Percentiles rank a stretch among this genome's conserved stretches.
These are phyloP conservation scores for Chouioia cunea DNA, from an alignment of 2,888 invertebrate species.

Conservation along the genomic window DNA sequence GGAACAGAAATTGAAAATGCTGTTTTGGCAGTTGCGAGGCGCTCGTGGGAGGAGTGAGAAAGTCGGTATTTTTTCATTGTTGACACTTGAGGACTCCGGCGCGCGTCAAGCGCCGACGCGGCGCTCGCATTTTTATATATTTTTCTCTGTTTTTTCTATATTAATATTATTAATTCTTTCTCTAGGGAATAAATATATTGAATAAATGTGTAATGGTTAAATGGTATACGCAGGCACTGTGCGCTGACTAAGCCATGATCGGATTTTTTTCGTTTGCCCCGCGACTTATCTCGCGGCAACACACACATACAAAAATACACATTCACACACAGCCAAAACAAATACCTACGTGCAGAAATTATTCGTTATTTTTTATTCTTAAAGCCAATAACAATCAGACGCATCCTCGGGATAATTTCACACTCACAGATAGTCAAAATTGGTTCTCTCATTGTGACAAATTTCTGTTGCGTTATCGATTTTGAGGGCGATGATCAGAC, in stretches of 20 bases:
- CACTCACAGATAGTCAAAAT: not conserved
- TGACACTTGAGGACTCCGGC: slow-evolving; percentile 13
- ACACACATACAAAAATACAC: slow-evolving; percentile 13
- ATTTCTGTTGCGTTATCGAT: slow-evolving; percentile 26
- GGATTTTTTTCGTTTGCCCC: slow-evolving; percentile 45
- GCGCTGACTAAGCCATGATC: slow-evolving; percentile 47
- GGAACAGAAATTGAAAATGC: not conserved
- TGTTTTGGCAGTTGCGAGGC: slow-evolving; percentile 14
- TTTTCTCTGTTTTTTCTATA: slow-evolving; percentile 5
- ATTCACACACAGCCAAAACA: slow-evolving; percentile 1
- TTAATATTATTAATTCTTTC: slow-evolving; percentile 2
- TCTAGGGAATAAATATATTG: slow-evolving; percentile 10
- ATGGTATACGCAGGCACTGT: slow-evolving; percentile 40
- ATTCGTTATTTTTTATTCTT: too few species aligned
- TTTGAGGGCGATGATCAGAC: slow-evolving; percentile 14
- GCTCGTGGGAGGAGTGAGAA: not conserved
- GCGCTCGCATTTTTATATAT: slow-evolving; percentile 24
- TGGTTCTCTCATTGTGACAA: slow-evolving; percentile 23
- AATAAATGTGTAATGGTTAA: slow-evolving; percentile 30
- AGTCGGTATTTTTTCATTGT: slow-evolving; percentile 16
- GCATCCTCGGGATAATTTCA: slow-evolving; percentile 59
- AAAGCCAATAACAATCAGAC: slow-evolving; percentile 28
- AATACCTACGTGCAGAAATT: too few species aligned
- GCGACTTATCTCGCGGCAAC: slow-evolving; percentile 41
- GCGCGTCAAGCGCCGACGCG: not conserved